These are phyloP conservation scores for Elephas maximus DNA, from an alignment of 2,113 vertebrate genomes.

Conservation along the genomic window DNA sequence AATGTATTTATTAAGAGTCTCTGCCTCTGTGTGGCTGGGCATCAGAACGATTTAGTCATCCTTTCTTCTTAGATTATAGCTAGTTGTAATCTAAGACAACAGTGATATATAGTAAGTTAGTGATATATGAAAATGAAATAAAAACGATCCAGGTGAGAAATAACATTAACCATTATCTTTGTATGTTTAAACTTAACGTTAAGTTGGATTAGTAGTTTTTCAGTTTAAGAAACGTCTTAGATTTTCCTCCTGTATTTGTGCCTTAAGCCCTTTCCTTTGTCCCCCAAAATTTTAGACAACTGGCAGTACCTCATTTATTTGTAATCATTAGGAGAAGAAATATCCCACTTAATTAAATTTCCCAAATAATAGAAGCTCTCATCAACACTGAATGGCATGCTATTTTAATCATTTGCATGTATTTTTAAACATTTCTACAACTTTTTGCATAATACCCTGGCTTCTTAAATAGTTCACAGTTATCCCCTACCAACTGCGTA, in stretches of 20 bases:
- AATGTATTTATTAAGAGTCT: background rate
- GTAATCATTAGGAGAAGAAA: background rate
- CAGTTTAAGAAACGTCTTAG: background rate
- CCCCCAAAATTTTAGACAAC: background rate
- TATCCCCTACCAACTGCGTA: background rate
- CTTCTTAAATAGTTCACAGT: background rate
- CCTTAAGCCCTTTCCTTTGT: too few relatives aligned
- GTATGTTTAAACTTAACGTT: background rate
- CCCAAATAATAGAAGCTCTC: background rate
- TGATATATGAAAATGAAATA: background rate
- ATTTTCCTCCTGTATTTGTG: background rate
- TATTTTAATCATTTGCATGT: background rate
- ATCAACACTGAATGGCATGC: rapidly evolving
- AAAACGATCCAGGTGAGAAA: background rate
- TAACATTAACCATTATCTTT: background rate
- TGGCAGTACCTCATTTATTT: background rate
- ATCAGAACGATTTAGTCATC: background rate
- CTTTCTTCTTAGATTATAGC: background rate
- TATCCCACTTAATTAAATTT: background rate
- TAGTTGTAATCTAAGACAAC: too few relatives aligned
- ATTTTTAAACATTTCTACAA: background rate
- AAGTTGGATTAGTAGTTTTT: background rate
- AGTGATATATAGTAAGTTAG: background rate
- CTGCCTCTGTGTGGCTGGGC: background rate
- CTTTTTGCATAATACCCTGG: background rate